Conservation (phyloP, 2,888 invertebrate genomes). For the Melipona bicolor region DNA sequence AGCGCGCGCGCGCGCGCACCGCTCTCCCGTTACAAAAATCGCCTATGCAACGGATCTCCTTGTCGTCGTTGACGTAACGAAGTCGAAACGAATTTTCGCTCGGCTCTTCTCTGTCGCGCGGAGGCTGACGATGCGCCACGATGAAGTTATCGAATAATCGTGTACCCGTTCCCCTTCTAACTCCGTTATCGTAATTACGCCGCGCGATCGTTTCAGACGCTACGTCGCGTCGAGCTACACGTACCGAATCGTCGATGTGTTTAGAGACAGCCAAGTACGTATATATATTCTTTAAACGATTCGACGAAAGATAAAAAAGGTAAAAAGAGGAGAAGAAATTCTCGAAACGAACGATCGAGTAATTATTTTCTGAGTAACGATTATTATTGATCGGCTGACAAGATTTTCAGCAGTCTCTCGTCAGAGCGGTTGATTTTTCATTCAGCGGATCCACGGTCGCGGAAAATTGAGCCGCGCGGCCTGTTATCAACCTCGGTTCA, state of each 20-base stretch:
- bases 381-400: too few species aligned
- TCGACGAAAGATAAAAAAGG: too few species aligned
- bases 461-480: slow-evolving; percentile 39
- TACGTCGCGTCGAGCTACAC: too few species aligned
- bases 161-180: slow-evolving; percentile 18
- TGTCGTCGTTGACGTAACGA: neutral
- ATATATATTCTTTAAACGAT: too few species aligned
- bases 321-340: too few species aligned
- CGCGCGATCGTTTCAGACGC: neutral
- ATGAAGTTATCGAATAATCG: slow-evolving; percentile 29
- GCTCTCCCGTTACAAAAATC: slow-evolving; percentile 17
- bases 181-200: slow-evolving; percentile 15
- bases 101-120: neutral
- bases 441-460: slow-evolving; percentile 12
- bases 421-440: slow-evolving; percentile 37
- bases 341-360: too few species aligned
- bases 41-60: too few species aligned
- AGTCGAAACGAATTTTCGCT: slow-evolving; percentile 13
- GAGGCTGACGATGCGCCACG: neutral
- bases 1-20: neutral
- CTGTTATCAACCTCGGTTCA: slow-evolving; percentile 28
- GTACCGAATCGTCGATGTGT: too few species aligned
- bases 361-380: too few species aligned
- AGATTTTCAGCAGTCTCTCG: slow-evolving; percentile 9
- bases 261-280: too few species aligned